phyloP scores from a whole-genome alignment of 2,113 vertebrate genomes.

The Mugil cephalus region DNA sequence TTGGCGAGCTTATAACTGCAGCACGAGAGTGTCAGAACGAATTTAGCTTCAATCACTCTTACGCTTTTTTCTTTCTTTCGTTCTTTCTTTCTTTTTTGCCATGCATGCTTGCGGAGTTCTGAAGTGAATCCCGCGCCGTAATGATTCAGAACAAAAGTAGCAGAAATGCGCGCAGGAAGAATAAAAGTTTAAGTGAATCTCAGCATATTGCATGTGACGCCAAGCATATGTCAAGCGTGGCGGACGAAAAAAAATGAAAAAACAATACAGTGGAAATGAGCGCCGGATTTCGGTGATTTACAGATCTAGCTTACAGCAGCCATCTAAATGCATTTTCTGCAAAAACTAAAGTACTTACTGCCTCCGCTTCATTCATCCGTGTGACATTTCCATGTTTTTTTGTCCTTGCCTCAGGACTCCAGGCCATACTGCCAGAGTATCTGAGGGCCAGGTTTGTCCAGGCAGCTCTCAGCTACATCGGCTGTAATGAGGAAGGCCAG shows the following conservation, averaged over 20 bases:
- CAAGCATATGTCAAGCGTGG: conserved; percentile 46
- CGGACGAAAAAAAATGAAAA: conserved; percentile 9
- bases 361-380: conserved; percentile 18
- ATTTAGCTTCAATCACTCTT: conserved; percentile 81
- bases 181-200: conserved; percentile 61
- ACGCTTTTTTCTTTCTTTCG: neutral
- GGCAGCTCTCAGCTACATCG: conserved; percentile 87
- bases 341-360: conserved; percentile 33
- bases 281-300: conserved; percentile 23
- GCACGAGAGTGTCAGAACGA: conserved; percentile 69
- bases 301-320: conserved; percentile 11
- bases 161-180: conserved; percentile 46
- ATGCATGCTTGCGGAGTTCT: conserved; percentile 51
- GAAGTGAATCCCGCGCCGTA: conserved; percentile 63
- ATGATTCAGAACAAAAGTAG: conserved; percentile 65
- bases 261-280: conserved; percentile 25
- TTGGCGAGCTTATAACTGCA: conserved; percentile 66
- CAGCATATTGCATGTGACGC: conserved; percentile 45
- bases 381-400: conserved; percentile 34
- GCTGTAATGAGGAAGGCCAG: conserved; percentile 86
- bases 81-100: neutral
- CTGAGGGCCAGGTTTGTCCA: conserved; percentile 84
- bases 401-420: conserved; percentile 80
- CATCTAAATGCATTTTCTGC: conserved; percentile 25
- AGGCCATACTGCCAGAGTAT: conserved; percentile 85